Conservation (phyloP, 2,113 vertebrate species). For the Tursiops truncatus region DNA sequence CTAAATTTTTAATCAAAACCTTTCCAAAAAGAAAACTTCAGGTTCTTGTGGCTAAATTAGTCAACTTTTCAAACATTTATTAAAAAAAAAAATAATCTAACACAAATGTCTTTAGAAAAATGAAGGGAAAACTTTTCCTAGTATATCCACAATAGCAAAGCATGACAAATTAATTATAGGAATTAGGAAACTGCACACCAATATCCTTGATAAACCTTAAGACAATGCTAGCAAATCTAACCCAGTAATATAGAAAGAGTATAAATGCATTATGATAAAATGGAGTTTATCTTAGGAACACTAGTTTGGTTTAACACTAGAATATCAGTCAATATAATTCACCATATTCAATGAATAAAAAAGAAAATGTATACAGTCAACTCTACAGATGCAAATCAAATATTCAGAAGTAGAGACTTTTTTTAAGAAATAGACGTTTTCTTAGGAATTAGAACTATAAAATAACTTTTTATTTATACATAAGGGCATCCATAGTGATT, state of each 20-base stretch:
- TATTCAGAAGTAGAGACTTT: not conserved
- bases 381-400: not conserved
- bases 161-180: not conserved
- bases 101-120: not conserved
- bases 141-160: not conserved
- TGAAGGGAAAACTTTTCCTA: not conserved
- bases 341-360: not conserved
- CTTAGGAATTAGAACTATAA: not conserved
- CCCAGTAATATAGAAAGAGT: not conserved
- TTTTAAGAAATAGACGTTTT: not conserved
- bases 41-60: not conserved
- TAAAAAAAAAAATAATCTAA: not conserved
- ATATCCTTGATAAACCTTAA: not conserved
- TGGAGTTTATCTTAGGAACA: not conserved
- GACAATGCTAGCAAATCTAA: not conserved
- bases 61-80: not conserved
- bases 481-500: not conserved
- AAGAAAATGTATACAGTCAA: not conserved
- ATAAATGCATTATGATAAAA: not conserved
- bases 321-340: not conserved
- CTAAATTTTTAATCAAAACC: not conserved
- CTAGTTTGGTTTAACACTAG: not conserved
- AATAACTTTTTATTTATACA: not conserved
- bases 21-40: not conserved
- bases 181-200: not conserved